These are phyloP conservation scores for Formica aserva DNA, from an alignment of 2,888 invertebrate species.

Conservation along the genomic window DNA sequence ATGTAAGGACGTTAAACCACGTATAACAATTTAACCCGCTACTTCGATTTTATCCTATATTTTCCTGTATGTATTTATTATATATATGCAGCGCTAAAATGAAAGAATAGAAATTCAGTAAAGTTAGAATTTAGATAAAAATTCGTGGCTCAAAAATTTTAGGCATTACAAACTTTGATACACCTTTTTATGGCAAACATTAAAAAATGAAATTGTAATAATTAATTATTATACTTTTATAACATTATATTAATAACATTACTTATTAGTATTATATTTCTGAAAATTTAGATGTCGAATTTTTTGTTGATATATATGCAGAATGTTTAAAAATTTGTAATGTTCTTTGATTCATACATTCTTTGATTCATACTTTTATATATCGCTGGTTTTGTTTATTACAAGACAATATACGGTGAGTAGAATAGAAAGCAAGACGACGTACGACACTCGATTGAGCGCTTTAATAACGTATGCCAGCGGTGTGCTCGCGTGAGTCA, in stretches of 20 bases:
- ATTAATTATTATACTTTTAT: not conserved
- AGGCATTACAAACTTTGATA: not conserved
- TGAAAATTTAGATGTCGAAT: not conserved
- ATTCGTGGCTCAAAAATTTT: not conserved
- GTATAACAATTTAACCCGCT: not conserved
- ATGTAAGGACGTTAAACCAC: not conserved
- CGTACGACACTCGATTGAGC: slow-evolving; percentile 1
- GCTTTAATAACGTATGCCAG: slow-evolving; percentile 44
- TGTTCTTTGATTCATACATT: not conserved
- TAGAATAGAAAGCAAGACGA: slow-evolving; percentile 21
- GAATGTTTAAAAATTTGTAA: not conserved
- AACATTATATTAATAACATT: not conserved
- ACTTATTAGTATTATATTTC: not conserved
- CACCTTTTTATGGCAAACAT: not conserved
- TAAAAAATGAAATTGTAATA: not conserved
- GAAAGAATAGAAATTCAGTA: not conserved
- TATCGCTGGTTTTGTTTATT: not conserved
- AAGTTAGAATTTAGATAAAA: not conserved
- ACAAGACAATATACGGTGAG: not conserved
- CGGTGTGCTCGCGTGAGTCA: slow-evolving; percentile 46
- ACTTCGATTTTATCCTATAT: not conserved
- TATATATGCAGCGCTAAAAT: not conserved
- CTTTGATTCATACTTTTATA: not conserved
- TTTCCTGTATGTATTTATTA: not conserved
- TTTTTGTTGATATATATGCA: not conserved